Conservation (phyloP, 2,113 vertebrate genomes). For the Tragelaphus imberbis region DNA sequence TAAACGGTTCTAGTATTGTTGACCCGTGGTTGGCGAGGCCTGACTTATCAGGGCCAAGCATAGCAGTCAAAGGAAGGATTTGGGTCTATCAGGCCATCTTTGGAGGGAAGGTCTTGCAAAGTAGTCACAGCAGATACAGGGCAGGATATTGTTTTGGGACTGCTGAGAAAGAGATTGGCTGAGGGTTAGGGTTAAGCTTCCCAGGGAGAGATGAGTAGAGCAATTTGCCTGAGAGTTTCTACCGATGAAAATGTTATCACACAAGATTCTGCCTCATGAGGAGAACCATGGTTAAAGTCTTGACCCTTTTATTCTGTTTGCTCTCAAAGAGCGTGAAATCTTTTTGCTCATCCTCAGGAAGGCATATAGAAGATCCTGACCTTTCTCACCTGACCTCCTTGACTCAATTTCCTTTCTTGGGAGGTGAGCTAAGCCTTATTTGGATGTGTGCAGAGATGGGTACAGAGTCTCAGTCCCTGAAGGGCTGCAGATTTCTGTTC, state of each 20-base stretch:
- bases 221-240: neutral
- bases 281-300: neutral
- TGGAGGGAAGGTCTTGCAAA: neutral
- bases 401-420: neutral
- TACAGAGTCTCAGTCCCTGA: neutral
- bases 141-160: neutral
- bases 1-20: neutral
- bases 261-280: neutral
- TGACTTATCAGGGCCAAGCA: neutral
- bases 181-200: neutral
- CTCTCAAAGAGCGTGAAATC: neutral
- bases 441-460: neutral
- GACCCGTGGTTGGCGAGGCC: neutral
- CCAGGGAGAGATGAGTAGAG: neutral
- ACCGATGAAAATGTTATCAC: neutral
- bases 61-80: neutral
- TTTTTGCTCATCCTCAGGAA: neutral
- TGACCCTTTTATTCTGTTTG: neutral
- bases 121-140: neutral
- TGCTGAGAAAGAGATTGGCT: conserved; percentile 33
- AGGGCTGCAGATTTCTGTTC: neutral
- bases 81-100: neutral
- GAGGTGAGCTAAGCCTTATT: neutral
- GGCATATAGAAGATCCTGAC: neutral
- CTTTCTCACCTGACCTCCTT: neutral